phyloP scores from a whole-genome alignment of 2,888 invertebrate genomes.

The Eueremaeus valkanovi region DNA sequence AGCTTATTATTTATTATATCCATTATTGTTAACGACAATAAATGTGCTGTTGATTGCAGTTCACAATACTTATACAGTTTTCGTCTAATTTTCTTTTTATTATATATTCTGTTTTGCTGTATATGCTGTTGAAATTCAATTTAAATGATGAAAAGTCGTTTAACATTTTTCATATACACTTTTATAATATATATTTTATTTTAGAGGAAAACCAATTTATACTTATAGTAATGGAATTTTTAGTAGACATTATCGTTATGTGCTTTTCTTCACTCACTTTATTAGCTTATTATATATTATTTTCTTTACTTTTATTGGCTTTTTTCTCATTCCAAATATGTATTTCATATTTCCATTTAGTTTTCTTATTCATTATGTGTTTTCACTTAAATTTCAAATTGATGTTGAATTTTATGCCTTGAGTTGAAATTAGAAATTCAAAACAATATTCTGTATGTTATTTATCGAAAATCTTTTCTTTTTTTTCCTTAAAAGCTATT shows the following conservation, averaged over 20 bases:
- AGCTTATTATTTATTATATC: slow-evolving; percentile 30
- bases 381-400: background rate
- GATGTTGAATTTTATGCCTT: background rate
- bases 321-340: slow-evolving; percentile 6
- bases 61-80: background rate
- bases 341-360: too few relatives aligned
- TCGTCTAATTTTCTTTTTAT: background rate
- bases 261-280: background rate
- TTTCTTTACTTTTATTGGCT: background rate
- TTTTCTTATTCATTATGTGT: background rate
- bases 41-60: slow-evolving; percentile 30
- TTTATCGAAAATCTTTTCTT: slow-evolving; percentile 14
- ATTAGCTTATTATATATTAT: background rate
- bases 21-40: slow-evolving; percentile 35
- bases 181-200: background rate
- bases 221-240: slow-evolving; percentile 25
- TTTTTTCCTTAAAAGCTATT: too few relatives aligned
- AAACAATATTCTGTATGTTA: background rate
- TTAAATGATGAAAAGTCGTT: slow-evolving; percentile 35
- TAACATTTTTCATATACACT: slow-evolving; percentile 24
- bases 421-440: slow-evolving; percentile 1
- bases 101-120: too few relatives aligned
- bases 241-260: slow-evolving; percentile 11
- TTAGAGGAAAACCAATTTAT: slow-evolving; percentile 23
- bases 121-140: slow-evolving; percentile 18